phyloP scores from a whole-genome alignment of 2,113 vertebrate species.

The Natator depressus region DNA sequence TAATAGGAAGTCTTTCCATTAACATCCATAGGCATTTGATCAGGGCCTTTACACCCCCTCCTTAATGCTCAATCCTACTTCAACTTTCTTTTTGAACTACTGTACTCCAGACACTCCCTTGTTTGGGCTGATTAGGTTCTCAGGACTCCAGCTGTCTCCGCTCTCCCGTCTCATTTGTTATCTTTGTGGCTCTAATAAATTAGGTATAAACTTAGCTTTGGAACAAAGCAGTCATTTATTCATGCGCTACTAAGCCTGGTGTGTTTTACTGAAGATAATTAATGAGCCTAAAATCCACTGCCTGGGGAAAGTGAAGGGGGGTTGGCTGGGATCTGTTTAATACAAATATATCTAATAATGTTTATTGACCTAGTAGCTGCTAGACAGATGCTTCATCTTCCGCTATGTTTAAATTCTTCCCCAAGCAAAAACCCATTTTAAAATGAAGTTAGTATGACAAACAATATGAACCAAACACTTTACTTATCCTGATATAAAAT shows the following conservation, averaged over 20 bases:
- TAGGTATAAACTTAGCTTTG: background rate
- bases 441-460: background rate
- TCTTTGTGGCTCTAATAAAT: fast-evolving
- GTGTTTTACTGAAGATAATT: slow-evolving; percentile 40
- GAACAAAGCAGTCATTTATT: slow-evolving; percentile 20
- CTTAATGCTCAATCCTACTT: background rate
- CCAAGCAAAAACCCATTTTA: slow-evolving; percentile 17
- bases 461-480: slow-evolving; percentile 29
- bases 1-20: background rate
- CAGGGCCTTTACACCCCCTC: background rate
- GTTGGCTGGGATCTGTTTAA: slow-evolving; percentile 15
- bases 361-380: slow-evolving; percentile 39
- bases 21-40: background rate
- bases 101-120: background rate
- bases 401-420: slow-evolving; percentile 53
- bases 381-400: slow-evolving; percentile 43
- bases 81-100: background rate
- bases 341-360: slow-evolving; percentile 37
- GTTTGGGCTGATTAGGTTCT: background rate
- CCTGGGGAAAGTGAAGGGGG: background rate
- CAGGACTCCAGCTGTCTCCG: background rate
- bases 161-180: background rate
- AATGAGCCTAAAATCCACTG: background rate
- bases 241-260: background rate
- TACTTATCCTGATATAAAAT: slow-evolving; percentile 20